Conservation (phyloP, 2,888 invertebrate species). For the Nephrotoma flavescens region DNA sequence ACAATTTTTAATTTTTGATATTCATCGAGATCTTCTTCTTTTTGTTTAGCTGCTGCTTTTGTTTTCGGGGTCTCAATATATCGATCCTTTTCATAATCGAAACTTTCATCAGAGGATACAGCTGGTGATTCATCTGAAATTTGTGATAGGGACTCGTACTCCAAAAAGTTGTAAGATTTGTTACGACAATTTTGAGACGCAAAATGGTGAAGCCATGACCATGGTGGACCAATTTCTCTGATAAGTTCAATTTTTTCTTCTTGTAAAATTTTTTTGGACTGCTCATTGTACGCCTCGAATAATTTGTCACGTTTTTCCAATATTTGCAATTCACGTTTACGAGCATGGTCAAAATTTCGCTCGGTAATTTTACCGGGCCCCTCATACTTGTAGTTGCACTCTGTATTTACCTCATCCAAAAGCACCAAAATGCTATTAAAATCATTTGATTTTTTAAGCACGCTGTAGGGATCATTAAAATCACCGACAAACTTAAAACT, state of each 20-base stretch:
- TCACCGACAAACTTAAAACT: slow-evolving; percentile 10
- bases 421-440: slow-evolving; percentile 17
- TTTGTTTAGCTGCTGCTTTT: background rate
- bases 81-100: slow-evolving; percentile 12
- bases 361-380: slow-evolving; percentile 12
- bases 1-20: background rate
- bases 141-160: slow-evolving; percentile 12
- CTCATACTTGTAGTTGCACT: slow-evolving; percentile 10
- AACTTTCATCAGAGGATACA: slow-evolving; percentile 11
- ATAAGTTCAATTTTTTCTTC: slow-evolving; percentile 14
- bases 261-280: slow-evolving; percentile 6
- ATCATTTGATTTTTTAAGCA: slow-evolving; percentile 14
- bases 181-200: slow-evolving; percentile 12
- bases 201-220: slow-evolving; percentile 20
- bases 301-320: slow-evolving; percentile 8
- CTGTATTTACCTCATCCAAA: slow-evolving; percentile 13
- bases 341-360: slow-evolving; percentile 10
- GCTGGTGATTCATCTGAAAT: slow-evolving; percentile 12
- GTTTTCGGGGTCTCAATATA: slow-evolving; percentile 3
- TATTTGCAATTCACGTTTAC: slow-evolving; percentile 11
- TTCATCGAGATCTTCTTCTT: background rate
- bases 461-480: slow-evolving; percentile 8
- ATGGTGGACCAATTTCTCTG: slow-evolving; percentile 16
- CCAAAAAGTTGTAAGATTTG: slow-evolving; percentile 18
- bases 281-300: slow-evolving; percentile 3